phyloP scores from a whole-genome alignment of 2,797 vertebrate genomes.

The Dermochelys coriacea region DNA sequence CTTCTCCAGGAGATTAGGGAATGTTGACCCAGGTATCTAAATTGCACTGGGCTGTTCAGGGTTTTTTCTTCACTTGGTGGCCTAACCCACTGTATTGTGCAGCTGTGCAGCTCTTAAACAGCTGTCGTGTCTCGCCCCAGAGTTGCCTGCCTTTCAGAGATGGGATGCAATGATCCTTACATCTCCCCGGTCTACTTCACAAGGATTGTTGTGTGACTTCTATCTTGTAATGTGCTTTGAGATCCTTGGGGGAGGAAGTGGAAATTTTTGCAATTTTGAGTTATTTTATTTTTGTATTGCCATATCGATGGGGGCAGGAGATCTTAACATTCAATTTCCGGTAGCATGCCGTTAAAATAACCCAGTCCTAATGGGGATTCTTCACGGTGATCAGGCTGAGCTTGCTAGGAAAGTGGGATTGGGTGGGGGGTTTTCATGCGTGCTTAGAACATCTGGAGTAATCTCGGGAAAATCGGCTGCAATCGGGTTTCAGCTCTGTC shows the following conservation, averaged over 20 bases:
- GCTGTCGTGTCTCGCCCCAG: not conserved
- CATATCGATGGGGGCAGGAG: not conserved
- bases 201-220: not conserved
- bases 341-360: rapidly evolving
- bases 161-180: not conserved
- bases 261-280: rapidly evolving
- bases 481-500: not conserved
- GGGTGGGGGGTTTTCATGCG: not conserved
- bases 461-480: not conserved
- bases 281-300: not conserved
- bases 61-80: not conserved
- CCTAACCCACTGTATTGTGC: not conserved
- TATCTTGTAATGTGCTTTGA: rapidly evolving
- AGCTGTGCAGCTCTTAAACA: not conserved
- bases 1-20: not conserved
- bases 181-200: not conserved
- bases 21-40: not conserved
- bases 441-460: not conserved
- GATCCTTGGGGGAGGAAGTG: not conserved
- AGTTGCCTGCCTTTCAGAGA: not conserved
- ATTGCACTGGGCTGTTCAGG: not conserved
- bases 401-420: not conserved
- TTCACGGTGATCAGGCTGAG: rapidly evolving
- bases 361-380: not conserved
- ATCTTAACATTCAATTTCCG: not conserved